Evolutionary conservation across 2,888 invertebrate species (phyloP).

Genomic region (Zaprionus bogoriensis): DNA sequence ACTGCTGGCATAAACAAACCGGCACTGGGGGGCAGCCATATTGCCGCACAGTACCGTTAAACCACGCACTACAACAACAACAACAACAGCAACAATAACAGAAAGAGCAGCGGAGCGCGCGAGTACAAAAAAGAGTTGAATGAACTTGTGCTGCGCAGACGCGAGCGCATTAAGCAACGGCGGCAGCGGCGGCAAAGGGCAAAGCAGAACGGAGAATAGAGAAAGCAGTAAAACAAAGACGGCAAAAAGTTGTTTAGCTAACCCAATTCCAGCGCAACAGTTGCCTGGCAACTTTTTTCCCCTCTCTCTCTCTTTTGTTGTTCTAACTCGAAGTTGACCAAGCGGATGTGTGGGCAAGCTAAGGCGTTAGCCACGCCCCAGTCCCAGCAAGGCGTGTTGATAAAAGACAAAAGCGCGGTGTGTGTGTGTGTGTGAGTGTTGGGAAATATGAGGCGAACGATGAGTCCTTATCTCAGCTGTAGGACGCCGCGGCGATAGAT

Average conservation of each 20-base stretch:
- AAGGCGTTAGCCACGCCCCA: conserved; percentile 33
- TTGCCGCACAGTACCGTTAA: conserved; percentile 55
- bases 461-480: conserved; percentile 32
- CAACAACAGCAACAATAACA: conserved; percentile 16
- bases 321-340: conserved; percentile 40
- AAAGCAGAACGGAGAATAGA: conserved; percentile 56
- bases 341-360: conserved; percentile 62
- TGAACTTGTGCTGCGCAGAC: conserved; percentile 68
- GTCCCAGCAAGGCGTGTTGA: conserved; percentile 21
- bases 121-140: conserved; percentile 60
- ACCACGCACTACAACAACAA: conserved; percentile 29
- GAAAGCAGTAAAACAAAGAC: conserved; percentile 33
- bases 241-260: conserved; percentile 57
- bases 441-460: conserved; percentile 31
- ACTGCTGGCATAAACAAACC: conserved; percentile 55
- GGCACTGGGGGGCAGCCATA: conserved; percentile 38
- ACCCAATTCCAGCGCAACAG: conserved; percentile 51
- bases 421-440: no score
- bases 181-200: conserved; percentile 35
- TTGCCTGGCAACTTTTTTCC: conserved; percentile 55
- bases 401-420: no score
- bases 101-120: conserved; percentile 26
- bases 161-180: conserved; percentile 42
- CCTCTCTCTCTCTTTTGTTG: conserved; percentile 7
- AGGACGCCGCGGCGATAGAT: conserved; percentile 29